Base-by-base conservation (phyloP, 2,888 invertebrate genomes). In the Masnerella sp. region DNA sequence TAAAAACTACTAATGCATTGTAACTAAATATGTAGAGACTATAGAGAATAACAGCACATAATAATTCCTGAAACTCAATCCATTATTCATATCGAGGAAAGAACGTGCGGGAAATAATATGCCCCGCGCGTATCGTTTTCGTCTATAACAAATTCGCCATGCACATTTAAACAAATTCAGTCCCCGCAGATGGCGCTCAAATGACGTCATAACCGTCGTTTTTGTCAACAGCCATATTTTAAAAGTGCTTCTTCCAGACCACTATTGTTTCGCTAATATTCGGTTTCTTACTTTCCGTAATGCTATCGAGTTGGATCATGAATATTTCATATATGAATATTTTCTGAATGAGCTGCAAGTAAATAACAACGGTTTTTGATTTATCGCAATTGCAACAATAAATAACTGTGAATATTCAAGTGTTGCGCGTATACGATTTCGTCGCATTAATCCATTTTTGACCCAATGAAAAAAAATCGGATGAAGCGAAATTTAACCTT, bases 281-380 rank as follows among this genome's bases (percentile, higher is more conserved):
- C 7, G 38, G 20, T 40, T 56, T 59, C 11, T 45, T 65, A 52
- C 15, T 59, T 17, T 58, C 64, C 7, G 59, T 58, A 30, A 65
- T 38, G 18, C 30, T 36, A 54, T 67, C 67, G 12, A 61, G 67
- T 18, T 73, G 67, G n/a, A 73, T 58, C 67, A 73, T 67, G 49
- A 73, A 67, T 59, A 73, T 73, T 67, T 73, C 72, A 54, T 67
- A 73, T 25, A 67, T 56, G 12, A 73, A 54, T 56, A 73, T 36
- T 61, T 56, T 67, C 17, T 67, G 61, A 25, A 62, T n/a, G 8
- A 73, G 32, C 72, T 67, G 49, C 15, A 73, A 61, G 38, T 22
- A 62, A 47, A 61, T 30, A 56, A 51, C 2, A 54, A 49, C 7
- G 12, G 8, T 15, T 3, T 20, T 12, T 36, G 36, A 59, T 45